These are phyloP conservation scores for Nymphalis io DNA, from an alignment of 1,140 invertebrate species.

Conservation along the genomic window DNA sequence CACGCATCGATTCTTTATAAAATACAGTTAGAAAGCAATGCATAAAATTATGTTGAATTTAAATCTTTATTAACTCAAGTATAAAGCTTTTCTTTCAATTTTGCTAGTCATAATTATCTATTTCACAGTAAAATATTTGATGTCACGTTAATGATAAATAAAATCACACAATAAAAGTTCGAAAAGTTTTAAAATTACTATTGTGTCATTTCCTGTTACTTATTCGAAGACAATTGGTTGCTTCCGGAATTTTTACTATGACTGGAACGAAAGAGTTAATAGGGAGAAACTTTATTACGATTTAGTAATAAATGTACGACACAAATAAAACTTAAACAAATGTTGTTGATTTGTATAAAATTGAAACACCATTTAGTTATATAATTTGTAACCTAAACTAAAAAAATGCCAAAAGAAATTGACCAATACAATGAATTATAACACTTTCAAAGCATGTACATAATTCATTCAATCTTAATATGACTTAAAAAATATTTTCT, in stretches of 20 bases:
- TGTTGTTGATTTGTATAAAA: not conserved
- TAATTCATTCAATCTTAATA: too few relatives aligned
- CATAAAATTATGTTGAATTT: constrained; percentile 9
- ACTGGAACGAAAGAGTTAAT: not conserved
- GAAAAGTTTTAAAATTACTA: not conserved
- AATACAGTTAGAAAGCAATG: constrained; percentile 30
- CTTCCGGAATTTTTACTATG: constrained; percentile 4
- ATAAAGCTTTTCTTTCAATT: not conserved
- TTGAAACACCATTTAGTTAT: too few relatives aligned
- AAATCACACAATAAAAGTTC: too few relatives aligned
- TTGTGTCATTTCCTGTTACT: constrained; percentile 22
- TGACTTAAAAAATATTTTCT: too few relatives aligned
- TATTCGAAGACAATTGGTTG: constrained; percentile 15
- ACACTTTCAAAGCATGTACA: too few relatives aligned
- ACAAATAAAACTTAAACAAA: not conserved
- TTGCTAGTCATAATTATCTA: not conserved
- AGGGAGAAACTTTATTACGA: too few relatives aligned
- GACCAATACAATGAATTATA: too few relatives aligned
- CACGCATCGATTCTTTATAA: constrained; percentile 24
- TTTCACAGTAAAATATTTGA: too few relatives aligned
- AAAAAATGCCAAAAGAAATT: not conserved
- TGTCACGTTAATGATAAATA: too few relatives aligned
- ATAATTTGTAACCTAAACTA: too few relatives aligned
- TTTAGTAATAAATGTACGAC: too few relatives aligned
- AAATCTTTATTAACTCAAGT: not conserved